Evolutionary conservation across 2,797 vertebrate species (phyloP).

Genomic region (Sciaenops ocellatus): DNA sequence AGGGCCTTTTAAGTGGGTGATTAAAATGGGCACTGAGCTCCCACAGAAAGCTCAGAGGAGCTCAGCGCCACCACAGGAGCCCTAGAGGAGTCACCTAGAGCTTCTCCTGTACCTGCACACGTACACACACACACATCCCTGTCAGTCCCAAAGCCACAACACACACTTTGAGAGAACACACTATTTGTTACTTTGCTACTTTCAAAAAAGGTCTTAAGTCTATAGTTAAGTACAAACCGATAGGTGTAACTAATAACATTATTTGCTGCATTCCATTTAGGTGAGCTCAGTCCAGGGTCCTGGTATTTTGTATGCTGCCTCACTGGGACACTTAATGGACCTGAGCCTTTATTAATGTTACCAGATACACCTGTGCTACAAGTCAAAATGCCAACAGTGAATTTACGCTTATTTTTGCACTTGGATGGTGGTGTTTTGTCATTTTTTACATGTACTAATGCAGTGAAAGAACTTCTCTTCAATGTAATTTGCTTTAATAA

Average conservation of each 20-base stretch:
- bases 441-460: background rate
- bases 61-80: conserved; percentile 54
- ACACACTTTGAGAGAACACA: background rate
- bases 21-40: conserved; percentile 75
- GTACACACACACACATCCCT: background rate
- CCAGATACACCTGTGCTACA: background rate
- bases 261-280: background rate
- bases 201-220: too few species aligned
- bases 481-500: background rate
- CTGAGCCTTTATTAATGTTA: background rate
- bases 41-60: conserved; percentile 64
- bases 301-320: background rate
- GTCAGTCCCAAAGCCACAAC: background rate
- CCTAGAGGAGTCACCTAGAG: conserved; percentile 50
- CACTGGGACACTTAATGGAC: background rate
- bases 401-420: background rate
- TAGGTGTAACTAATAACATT: background rate
- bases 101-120: conserved; percentile 22
- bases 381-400: background rate
- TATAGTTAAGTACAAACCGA: background rate
- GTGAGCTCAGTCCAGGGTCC: background rate
- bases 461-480: background rate
- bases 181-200: too few species aligned
- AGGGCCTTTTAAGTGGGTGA: conserved; percentile 80
- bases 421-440: background rate